A percentile compares a stretch with the other conserved stretches of the same genome.
Conservation (phyloP, 64 coral and sea anemone species). For the Dendrophyllia cribrosa region DNA sequence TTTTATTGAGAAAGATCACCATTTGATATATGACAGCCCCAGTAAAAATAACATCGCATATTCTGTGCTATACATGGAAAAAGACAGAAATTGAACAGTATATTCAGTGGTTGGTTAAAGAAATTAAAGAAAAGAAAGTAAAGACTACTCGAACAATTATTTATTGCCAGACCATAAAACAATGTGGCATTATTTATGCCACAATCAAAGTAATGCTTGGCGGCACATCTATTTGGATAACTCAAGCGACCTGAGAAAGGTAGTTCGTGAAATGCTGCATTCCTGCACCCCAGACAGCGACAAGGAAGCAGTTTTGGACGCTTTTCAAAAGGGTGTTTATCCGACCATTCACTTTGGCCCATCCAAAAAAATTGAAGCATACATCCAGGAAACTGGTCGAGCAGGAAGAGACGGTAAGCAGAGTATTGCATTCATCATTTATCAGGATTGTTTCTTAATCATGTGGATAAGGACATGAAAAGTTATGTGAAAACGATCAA, state of each 20-base stretch:
- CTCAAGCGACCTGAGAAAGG: neutral
- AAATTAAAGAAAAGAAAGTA: conserved; percentile 37
- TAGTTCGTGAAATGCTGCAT: conserved; percentile 60
- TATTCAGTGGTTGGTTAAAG: conserved; percentile 56
- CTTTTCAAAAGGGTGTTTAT: conserved; percentile 19
- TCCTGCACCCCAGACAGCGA: neutral
- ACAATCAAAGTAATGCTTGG: conserved; percentile 64
- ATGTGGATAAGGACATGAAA: conserved; percentile 53
- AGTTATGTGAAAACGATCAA: neutral
- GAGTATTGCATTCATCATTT: conserved; percentile 25
- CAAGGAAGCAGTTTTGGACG: conserved; percentile 1
- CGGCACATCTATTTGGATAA: conserved; percentile 19
- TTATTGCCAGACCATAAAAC: conserved; percentile 81
- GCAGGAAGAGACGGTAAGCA: conserved; percentile 50
- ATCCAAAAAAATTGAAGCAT: conserved; percentile 56
- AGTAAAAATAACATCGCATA: conserved; percentile 53
- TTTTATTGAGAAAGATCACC: conserved; percentile 25
- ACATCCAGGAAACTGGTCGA: conserved; percentile 23
- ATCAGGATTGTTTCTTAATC: conserved; percentile 42
- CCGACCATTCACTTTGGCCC: conserved; percentile 51
- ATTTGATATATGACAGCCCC: conserved; percentile 48
- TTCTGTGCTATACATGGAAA: conserved; percentile 59
- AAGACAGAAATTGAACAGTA: conserved; percentile 35
- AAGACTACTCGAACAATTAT: conserved; percentile 51
- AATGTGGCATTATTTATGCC: conserved; percentile 60